Conservation (phyloP, 2,888 invertebrate species). For the Lochmaea capreae region DNA sequence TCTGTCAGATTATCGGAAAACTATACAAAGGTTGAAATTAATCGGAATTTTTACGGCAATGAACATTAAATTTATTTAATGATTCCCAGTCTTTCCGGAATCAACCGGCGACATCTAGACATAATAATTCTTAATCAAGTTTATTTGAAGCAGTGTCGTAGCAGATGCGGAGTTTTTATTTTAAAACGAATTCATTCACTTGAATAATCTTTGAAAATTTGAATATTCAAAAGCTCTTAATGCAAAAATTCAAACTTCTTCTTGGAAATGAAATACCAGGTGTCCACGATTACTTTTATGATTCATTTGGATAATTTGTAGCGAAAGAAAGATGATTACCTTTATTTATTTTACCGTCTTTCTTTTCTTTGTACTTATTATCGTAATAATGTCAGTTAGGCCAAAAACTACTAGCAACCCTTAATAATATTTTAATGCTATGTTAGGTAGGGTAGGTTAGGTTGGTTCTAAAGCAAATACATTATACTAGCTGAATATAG, state of each 20-base stretch:
- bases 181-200: background rate
- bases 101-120: conserved; percentile 22
- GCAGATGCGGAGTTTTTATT: background rate
- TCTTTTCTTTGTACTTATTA: too few relatives aligned
- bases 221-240: background rate
- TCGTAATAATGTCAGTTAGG: too few relatives aligned
- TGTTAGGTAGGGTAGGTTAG: too few relatives aligned
- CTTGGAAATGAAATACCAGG: background rate
- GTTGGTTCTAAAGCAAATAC: too few relatives aligned
- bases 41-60: background rate
- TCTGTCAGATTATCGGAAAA: too few relatives aligned
- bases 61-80: background rate
- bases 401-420: too few relatives aligned
- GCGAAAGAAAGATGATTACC: too few relatives aligned
- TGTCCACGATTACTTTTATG: background rate
- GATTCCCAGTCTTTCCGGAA: background rate
- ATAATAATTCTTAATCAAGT: conserved; percentile 17
- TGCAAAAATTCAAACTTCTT: background rate
- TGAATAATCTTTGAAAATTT: background rate
- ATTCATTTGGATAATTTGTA: too few relatives aligned
- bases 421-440: too few relatives aligned
- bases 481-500: too few relatives aligned
- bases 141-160: conserved; percentile 17
- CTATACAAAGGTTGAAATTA: background rate
- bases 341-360: too few relatives aligned